Evolutionary conservation across 1,140 invertebrate genomes (phyloP).

Genomic region (Zaprionus capensis): DNA sequence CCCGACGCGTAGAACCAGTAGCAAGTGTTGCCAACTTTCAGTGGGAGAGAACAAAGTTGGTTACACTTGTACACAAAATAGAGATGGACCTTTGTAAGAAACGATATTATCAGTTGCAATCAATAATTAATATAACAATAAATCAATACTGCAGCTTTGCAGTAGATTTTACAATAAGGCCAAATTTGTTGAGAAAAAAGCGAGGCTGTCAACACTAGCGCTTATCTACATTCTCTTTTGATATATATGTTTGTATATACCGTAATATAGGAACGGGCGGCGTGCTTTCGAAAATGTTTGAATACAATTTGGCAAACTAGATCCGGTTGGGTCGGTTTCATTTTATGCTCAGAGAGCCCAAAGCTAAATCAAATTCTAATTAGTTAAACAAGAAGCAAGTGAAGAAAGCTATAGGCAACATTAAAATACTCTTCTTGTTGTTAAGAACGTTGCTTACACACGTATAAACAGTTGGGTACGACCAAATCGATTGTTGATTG

Average conservation of each 20-base stretch:
- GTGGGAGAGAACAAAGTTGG: neutral
- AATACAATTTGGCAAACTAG: conserved; percentile 58
- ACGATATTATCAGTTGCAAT: neutral
- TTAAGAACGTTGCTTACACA: no score
- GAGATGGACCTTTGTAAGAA: neutral
- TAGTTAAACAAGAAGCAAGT: conserved; percentile 23
- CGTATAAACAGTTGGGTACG: no score
- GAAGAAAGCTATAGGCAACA: conserved; percentile 14
- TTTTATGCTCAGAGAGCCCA: conserved; percentile 40
- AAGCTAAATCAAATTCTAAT: conserved; percentile 47
- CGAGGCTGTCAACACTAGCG: neutral
- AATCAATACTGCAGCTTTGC: no score
- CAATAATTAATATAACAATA: neutral
- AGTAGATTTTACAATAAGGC: no score
- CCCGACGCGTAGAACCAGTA: conserved; percentile 76
- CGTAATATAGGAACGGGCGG: conserved; percentile 7
- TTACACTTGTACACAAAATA: neutral
- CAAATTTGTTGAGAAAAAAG: neutral
- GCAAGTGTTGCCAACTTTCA: conserved; percentile 10
- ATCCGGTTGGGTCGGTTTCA: conserved; percentile 68
- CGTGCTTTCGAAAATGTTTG: conserved; percentile 35
- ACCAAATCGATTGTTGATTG: no score
- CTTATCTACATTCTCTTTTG: neutral
- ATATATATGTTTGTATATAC: neutral
- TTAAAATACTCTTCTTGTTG: neutral